Evolutionary conservation across 2,113 vertebrate species (phyloP).

Genomic region (Piliocolobus tephrosceles): DNA sequence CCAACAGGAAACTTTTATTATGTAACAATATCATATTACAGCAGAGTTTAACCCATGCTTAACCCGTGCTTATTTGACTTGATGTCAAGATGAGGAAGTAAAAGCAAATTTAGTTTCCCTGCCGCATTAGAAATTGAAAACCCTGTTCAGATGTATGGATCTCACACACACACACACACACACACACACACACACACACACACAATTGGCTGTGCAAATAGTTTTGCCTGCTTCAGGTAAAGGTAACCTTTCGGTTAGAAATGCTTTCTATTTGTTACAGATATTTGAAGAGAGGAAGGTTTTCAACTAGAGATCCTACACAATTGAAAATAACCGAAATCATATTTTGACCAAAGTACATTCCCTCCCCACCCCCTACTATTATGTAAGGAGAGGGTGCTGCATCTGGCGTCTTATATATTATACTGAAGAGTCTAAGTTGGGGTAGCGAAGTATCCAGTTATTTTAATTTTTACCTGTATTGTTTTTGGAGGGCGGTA

Average conservation of each 20-base stretch:
- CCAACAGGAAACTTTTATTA: slow-evolving; percentile 56
- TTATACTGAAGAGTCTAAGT: slow-evolving; percentile 5
- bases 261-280: neutral
- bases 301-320: neutral
- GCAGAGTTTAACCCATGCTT: neutral
- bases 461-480: slow-evolving; percentile 16
- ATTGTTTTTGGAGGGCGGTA: neutral
- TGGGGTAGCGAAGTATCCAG: neutral
- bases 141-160: neutral
- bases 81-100: slow-evolving; percentile 48
- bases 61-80: slow-evolving; percentile 35
- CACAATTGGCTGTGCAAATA: neutral
- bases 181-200: too few species aligned
- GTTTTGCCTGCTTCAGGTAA: slow-evolving; percentile 32
- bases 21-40: slow-evolving; percentile 37
- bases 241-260: slow-evolving; percentile 36
- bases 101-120: slow-evolving; percentile 49
- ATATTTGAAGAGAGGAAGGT: slow-evolving; percentile 20
- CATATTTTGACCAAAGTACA: slow-evolving; percentile 22
- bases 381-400: slow-evolving; percentile 51
- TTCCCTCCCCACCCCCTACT: neutral
- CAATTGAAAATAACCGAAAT: neutral
- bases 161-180: too few species aligned
- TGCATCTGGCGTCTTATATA: slow-evolving; percentile 26
- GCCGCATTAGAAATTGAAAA: slow-evolving; percentile 36